Evolutionary conservation across 1,140 invertebrate species (phyloP).

Genomic region (Aphidius ervi): DNA sequence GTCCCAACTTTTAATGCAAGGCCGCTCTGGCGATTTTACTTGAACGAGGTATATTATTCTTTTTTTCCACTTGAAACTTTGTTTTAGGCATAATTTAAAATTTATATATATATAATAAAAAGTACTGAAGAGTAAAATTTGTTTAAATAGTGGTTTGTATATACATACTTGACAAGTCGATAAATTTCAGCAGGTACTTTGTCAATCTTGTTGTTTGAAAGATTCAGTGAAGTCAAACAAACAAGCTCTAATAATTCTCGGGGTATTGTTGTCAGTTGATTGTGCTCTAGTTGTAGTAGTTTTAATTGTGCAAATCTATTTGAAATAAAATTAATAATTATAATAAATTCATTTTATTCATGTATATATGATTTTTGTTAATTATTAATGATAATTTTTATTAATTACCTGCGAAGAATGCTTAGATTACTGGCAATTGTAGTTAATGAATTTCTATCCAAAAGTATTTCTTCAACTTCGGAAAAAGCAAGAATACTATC

Average conservation of each 20-base stretch:
- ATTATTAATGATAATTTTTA: slow-evolving; percentile 3
- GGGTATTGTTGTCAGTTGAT: slow-evolving; percentile 58
- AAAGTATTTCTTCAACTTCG: slow-evolving; percentile 53
- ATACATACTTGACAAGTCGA: slow-evolving; percentile 62
- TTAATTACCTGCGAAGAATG: slow-evolving; percentile 41
- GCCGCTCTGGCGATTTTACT: not conserved
- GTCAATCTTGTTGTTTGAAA: slow-evolving; percentile 66
- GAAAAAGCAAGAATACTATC: slow-evolving; percentile 44
- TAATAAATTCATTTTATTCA: no score
- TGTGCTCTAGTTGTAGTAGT: slow-evolving; percentile 58
- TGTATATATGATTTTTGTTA: no score
- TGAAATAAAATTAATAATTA: slow-evolving; percentile 7
- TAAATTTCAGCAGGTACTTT: slow-evolving; percentile 61
- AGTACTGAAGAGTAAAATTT: not conserved
- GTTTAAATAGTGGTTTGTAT: slow-evolving; percentile 25
- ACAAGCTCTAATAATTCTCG: slow-evolving; percentile 57
- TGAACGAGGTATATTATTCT: not conserved
- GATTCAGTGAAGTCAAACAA: slow-evolving; percentile 60
- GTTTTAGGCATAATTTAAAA: not conserved
- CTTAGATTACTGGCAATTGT: slow-evolving; percentile 41
- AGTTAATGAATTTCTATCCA: slow-evolving; percentile 54
- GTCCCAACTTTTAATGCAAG: slow-evolving; percentile 20
- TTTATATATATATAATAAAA: not conserved
- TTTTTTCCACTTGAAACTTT: not conserved
- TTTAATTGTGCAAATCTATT: slow-evolving; percentile 55